Percentiles rank a stretch among this genome's conserved stretches.
phyloP scores from a whole-genome alignment of 2,797 vertebrate genomes.

The Microctenopoma steveboyesi region DNA sequence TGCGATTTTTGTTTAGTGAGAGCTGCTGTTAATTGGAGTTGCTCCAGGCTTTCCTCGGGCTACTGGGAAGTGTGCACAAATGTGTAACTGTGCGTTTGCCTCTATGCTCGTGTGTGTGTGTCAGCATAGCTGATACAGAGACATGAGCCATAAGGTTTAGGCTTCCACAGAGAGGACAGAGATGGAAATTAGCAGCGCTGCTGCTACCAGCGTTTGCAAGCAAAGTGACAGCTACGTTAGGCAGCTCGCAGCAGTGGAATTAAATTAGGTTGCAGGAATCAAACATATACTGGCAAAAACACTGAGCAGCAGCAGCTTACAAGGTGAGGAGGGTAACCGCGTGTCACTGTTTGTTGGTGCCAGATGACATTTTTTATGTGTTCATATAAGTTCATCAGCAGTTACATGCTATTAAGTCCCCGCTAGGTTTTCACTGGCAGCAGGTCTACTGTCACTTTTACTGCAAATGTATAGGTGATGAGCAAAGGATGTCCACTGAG shows the following conservation, averaged over 20 bases:
- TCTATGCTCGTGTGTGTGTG: conserved; percentile 15
- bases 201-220: conserved; percentile 31
- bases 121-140: conserved; percentile 18
- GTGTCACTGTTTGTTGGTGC: conserved; percentile 26
- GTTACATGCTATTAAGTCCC: conserved; percentile 8
- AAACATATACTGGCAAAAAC: conserved; percentile 33
- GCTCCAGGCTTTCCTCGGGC: conserved; percentile 66
- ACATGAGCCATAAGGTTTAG: conserved; percentile 36
- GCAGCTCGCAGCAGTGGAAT: conserved; percentile 50
- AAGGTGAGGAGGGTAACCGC: not conserved
- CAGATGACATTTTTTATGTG: conserved; percentile 1
- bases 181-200: conserved; percentile 43
- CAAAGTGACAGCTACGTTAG: conserved; percentile 45
- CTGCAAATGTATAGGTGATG: conserved; percentile 15
- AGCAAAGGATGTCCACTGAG: conserved; percentile 21
- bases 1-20: conserved; percentile 57
- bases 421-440: conserved; percentile 15
- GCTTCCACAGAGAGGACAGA: conserved; percentile 35
- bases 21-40: conserved; percentile 69
- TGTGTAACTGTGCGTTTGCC: conserved; percentile 33
- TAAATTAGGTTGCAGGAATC: conserved; percentile 58
- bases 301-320: conserved; percentile 9
- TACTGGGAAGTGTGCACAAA: conserved; percentile 43
- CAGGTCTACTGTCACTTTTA: conserved; percentile 23
- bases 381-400: conserved; percentile 4